A percentile compares a stretch with the other conserved stretches of the same genome.
These are phyloP conservation scores for Pelecanoides urinatrix DNA, from an alignment of 2,113 vertebrate genomes.

Conservation along the genomic window DNA sequence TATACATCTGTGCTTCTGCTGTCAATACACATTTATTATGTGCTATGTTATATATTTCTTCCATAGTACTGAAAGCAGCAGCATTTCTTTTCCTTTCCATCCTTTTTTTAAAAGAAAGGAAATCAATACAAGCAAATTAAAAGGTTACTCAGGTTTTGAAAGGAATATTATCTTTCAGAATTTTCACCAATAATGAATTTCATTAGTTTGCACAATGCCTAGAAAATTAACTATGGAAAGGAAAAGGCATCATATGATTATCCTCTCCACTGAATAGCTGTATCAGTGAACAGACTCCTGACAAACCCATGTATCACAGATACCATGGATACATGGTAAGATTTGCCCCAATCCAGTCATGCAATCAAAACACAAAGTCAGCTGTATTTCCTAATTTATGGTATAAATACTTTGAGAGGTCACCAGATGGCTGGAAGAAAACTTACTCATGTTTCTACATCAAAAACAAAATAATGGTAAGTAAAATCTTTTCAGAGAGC, in stretches of 20 bases:
- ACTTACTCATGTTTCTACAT: background rate
- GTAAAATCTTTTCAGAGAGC: background rate
- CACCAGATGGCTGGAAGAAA: background rate
- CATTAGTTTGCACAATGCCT: background rate
- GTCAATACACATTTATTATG: background rate
- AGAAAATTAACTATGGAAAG: background rate
- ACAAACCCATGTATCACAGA: background rate
- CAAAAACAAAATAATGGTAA: background rate
- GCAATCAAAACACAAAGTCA: background rate
- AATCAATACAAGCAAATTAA: background rate
- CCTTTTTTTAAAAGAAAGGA: background rate
- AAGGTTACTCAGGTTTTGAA: background rate
- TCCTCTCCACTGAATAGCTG: background rate
- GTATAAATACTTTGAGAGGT: background rate
- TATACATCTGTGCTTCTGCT: background rate
- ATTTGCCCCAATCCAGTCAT: background rate
- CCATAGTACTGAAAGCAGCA: background rate
- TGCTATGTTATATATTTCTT: background rate
- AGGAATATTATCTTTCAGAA: background rate
- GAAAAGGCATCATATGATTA: background rate
- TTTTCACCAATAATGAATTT: background rate
- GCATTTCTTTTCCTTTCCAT: background rate
- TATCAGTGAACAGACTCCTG: background rate
- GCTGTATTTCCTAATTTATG: background rate
- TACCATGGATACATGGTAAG: background rate